Conservation (phyloP, 2,113 vertebrate genomes). For the Gallinago jamesoni region DNA sequence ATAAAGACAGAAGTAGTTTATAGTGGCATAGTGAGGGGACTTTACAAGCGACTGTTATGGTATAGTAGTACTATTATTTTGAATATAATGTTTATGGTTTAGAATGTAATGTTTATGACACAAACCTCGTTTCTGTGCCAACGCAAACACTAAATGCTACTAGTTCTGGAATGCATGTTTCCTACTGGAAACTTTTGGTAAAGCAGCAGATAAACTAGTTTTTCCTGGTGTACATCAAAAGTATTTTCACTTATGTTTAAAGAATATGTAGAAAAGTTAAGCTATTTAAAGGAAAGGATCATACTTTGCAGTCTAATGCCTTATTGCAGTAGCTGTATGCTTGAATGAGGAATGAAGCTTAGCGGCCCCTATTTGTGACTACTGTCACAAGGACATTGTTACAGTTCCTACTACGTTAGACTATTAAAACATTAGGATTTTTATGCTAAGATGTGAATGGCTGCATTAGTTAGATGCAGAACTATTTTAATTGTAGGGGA, state of each 20-base stretch:
- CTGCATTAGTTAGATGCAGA: not conserved
- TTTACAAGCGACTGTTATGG: not conserved
- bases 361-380: not conserved
- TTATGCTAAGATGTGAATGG: not conserved
- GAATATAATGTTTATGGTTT: not conserved
- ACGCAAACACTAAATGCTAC: not conserved
- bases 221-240: not conserved
- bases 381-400: not conserved
- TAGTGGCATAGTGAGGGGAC: not conserved
- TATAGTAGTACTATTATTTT: not conserved
- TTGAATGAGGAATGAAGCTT: not conserved
- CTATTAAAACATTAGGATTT: not conserved
- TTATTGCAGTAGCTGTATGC: not conserved
- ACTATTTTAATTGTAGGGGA: not conserved
- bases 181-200: not conserved
- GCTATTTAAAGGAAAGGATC: not conserved
- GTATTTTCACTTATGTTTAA: not conserved
- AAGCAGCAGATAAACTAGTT: not conserved
- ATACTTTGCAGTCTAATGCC: not conserved
- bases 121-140: not conserved
- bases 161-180: not conserved
- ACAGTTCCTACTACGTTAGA: not conserved
- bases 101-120: not conserved
- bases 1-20: conserved; percentile 17
- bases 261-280: not conserved